Base-by-base conservation (phyloP, 2,797 vertebrate species). In the Sebastes steindachneri region DNA sequence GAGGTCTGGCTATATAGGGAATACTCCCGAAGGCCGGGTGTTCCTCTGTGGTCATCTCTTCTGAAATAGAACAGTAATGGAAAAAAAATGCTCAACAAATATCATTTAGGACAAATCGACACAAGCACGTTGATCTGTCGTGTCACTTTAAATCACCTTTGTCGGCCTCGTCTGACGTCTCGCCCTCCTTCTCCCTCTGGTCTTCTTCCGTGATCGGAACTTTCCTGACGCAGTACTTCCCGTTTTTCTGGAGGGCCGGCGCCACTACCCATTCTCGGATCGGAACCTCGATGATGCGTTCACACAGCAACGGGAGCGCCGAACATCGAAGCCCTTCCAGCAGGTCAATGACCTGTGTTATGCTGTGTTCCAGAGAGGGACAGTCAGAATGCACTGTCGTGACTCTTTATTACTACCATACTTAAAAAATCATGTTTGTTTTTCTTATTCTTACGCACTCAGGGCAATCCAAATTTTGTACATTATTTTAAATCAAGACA, bases 321-420 rank as follows among this genome's bases (percentile, higher is more conserved):
- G 84, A 89, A 68, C 91, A 95, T 28, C 92, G 95, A 54, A 99
- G 88, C 55, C 94, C 96, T 83, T 99, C 97, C 91, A 99, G 88
- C 79, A 99, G 93, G 74, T 97, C 96, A 35, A 96, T 88, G 82
- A 98, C 96, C 96, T 98, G 97, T 5, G 98, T 98, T 83, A 99
- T 95, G 63, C 98, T 99, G 90, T 55, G 33, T 23, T 6, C 23
- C 0, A 68, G 9, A 8, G 12, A 9, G 25, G 3, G 9, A 69
- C 9, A 28, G 11, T 54, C n/a, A 54, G 64, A 28, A 19, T 12
- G 25, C 53, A 23, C 53, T 58, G 14, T 9, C 2, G 4, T 58
- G 55, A 19, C 48, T 51, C 48, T n/a, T n/a, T 0, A 19, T n/a
- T n/a, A 19, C 48, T 51, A 45, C 19, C 1, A 17, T 51, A 51